These are phyloP conservation scores for Carassius carassius DNA, from an alignment of 2,113 vertebrate genomes.

Conservation along the genomic window DNA sequence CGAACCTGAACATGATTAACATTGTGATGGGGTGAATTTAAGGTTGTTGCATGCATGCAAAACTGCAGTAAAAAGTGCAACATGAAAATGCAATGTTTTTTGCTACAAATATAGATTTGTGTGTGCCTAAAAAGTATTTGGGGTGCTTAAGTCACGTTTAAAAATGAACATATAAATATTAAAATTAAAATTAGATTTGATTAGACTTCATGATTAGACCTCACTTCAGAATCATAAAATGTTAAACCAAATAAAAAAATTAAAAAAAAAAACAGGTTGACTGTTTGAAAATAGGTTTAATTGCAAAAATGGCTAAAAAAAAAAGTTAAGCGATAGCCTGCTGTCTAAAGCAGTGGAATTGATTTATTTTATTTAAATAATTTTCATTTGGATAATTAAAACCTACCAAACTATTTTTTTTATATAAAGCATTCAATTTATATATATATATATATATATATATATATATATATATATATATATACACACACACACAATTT, in stretches of 20 bases:
- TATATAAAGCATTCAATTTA: too few species aligned
- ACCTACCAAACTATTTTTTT: background rate
- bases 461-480: too few species aligned
- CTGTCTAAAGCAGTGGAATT: background rate
- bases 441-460: too few species aligned
- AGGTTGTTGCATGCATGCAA: background rate
- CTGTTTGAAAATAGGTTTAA: background rate
- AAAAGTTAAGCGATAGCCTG: background rate
- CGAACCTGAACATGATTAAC: slow-evolving; percentile 31
- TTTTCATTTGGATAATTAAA: background rate
- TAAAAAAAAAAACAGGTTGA: too few species aligned
- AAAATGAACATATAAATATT: background rate
- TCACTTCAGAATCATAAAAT: background rate
- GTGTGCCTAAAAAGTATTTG: background rate
- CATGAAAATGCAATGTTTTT: background rate
- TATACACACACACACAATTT: too few species aligned
- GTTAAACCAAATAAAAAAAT: too few species aligned
- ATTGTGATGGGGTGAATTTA: background rate
- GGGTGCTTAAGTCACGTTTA: background rate
- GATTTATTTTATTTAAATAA: background rate
- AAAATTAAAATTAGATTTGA: background rate
- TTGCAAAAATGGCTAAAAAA: background rate
- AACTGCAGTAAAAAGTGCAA: background rate
- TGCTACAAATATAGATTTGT: background rate
- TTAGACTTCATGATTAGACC: too few species aligned